These are phyloP conservation scores for Nymphalis polychloros DNA, from an alignment of 2,888 invertebrate species.

Conservation along the genomic window DNA sequence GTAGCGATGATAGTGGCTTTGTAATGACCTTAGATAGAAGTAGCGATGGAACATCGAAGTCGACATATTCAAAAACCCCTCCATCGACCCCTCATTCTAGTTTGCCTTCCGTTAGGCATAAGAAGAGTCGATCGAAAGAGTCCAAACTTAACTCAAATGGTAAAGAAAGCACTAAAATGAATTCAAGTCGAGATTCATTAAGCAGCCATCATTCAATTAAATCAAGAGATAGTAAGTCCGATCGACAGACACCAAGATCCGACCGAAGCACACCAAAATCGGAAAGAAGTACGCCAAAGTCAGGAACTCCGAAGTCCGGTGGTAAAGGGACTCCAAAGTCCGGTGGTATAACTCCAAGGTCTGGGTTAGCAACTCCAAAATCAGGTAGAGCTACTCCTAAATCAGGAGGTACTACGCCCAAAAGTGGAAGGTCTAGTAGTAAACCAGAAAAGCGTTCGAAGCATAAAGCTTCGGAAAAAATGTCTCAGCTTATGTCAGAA, in stretches of 20 bases:
- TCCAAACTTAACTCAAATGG: constrained; percentile 67
- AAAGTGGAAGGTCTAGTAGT: constrained; percentile 80
- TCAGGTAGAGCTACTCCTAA: constrained; percentile 72
- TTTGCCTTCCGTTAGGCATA: constrained; percentile 73
- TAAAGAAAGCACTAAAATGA: constrained; percentile 69
- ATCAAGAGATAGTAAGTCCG: constrained; percentile 77
- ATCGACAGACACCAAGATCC: constrained; percentile 73
- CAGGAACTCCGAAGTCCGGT: constrained; percentile 75
- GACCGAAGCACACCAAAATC: constrained; percentile 77
- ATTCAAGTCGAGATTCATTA: constrained; percentile 76
- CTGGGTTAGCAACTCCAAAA: constrained; percentile 72
- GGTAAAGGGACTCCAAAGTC: constrained; percentile 73
- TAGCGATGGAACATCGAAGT: constrained; percentile 76
- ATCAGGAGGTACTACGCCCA: constrained; percentile 77
- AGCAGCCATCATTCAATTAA: constrained; percentile 78
- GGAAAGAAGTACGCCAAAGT: constrained; percentile 69
- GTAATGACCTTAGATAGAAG: constrained; percentile 78
- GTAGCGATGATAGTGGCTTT: constrained; percentile 78
- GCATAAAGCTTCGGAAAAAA: constrained; percentile 77
- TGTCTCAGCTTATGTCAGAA: constrained; percentile 78
- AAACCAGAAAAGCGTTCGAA: constrained; percentile 75
- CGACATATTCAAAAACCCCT: constrained; percentile 76
- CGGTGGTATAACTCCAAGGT: constrained; percentile 69
- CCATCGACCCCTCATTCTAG: constrained; percentile 76
- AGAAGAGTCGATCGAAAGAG: constrained; percentile 76